A percentile compares a stretch with the other conserved stretches of the same genome.
phyloP scores from a whole-genome alignment of 2,888 invertebrate species.

The Nomada goodeniana region DNA sequence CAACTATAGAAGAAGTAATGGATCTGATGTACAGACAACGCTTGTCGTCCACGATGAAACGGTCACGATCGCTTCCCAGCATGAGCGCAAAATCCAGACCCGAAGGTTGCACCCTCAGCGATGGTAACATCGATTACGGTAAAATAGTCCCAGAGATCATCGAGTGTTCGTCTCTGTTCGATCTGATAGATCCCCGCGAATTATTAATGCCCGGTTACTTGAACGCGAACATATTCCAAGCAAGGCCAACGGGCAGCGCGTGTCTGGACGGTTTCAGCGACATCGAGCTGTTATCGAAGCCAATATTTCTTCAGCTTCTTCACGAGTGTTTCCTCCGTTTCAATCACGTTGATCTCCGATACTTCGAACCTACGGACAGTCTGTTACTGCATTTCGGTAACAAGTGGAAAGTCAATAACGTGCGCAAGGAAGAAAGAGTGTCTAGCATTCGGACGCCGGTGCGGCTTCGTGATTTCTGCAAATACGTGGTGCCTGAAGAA shows the following conservation, averaged over 20 bases:
- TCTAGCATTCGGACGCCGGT: constrained; percentile 84
- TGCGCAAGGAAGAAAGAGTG: constrained; percentile 47
- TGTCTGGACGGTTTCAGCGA: constrained; percentile 67
- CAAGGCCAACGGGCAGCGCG: not conserved
- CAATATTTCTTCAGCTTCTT: constrained; percentile 68
- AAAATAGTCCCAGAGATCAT: constrained; percentile 23
- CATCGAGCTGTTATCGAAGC: constrained; percentile 63
- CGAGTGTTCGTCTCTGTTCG: constrained; percentile 68
- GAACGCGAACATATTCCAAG: constrained; percentile 42
- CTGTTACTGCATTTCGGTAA: constrained; percentile 74
- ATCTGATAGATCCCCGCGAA: constrained; percentile 66
- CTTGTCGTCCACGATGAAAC: not conserved
- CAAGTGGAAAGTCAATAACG: constrained; percentile 30
- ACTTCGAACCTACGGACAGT: constrained; percentile 76
- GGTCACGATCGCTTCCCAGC: constrained; percentile 15
- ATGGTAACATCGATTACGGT: constrained; percentile 48
- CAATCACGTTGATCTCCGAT: constrained; percentile 63
- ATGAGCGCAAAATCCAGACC: not conserved
- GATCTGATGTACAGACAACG: not conserved
- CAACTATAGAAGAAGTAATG: not conserved
- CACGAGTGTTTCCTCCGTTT: constrained; percentile 68
- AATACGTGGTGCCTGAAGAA: constrained; percentile 85
- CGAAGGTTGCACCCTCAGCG: constrained; percentile 37
- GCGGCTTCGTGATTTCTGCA: constrained; percentile 86
- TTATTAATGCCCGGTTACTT: constrained; percentile 66